Evolutionary conservation across 2,113 vertebrate genomes (phyloP), one percentile per base, ranked within the genome.

Genomic region (Corapipo altera): DNA sequence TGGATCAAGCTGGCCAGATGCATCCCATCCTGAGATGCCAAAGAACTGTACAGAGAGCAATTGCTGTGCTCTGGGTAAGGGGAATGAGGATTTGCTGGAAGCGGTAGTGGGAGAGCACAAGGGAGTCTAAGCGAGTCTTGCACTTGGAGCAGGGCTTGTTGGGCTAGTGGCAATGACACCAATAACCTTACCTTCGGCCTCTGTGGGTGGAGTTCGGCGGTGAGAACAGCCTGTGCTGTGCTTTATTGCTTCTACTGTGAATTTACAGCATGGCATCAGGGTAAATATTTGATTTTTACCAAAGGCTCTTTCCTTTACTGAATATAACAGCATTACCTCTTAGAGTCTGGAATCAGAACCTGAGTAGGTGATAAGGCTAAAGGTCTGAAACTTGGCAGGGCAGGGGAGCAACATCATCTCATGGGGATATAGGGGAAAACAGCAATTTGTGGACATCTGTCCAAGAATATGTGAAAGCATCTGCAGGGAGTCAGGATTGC

Each of bases 81-180:
- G 57, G 32, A 48, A 35, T 16, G 5, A 66, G 8, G 41, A 35
- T 48, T n/a, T 52, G 15, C 51, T 61, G 32, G 46, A 82, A 57
- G 30, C 12, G 14, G 12, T 3, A 41, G 9, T 18, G 5, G 2
- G 3, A n/a, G 32, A 73, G 33, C 27, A 27, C 5, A 27, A 15
- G 33, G 22, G 39, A 37, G 35, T 65, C 30, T 33, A 61, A 88
- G 26, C 0, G 0, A 65, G 30, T 21, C 33, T 85, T 0, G 1
- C 15, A 28, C 13, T 33, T 58, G 12, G 12, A 62, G n/a, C n/a
- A 52, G 37, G 46, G 11, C 41, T 61, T 58, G 30, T 75, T 67
- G 37, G 23, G 64, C 59, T 30, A 15, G 51, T 65, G 39, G 17
- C 59, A 65, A 26, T 13, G 67, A 21, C 23, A 67, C 7, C 28